Conservation (phyloP, 2,888 invertebrate species). For the Arrhopalites spinosus region DNA sequence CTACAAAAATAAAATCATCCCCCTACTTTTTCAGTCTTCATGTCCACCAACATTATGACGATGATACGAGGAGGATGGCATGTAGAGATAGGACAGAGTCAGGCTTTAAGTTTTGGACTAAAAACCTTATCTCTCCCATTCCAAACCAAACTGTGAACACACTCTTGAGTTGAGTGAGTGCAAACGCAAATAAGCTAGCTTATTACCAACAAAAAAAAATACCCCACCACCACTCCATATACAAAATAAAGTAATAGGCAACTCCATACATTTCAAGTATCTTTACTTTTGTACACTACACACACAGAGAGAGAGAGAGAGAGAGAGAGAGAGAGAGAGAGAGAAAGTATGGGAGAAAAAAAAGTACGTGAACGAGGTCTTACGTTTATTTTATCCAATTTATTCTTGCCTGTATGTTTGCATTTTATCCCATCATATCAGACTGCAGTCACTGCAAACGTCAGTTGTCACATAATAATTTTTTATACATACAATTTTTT, state of each 20-base stretch:
- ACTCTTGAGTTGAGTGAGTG: not conserved
- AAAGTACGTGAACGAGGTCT: conserved; percentile 14
- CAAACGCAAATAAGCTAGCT: conserved; percentile 21
- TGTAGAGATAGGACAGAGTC: no score
- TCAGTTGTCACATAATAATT: conserved; percentile 23
- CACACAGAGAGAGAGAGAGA: not conserved
- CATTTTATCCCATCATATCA: conserved; percentile 10
- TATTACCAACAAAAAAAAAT: not conserved
- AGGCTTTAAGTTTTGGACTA: not conserved
- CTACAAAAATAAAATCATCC: not conserved
- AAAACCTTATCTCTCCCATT: not conserved
- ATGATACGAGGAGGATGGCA: no score
- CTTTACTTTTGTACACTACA: not conserved
- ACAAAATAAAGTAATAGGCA: not conserved
- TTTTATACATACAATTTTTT: not conserved
- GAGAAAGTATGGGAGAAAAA: not conserved
- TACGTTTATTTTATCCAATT: conserved; percentile 30
- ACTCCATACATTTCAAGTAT: no score
- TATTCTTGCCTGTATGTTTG: conserved; percentile 20
- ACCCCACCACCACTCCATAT: not conserved
- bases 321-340: not conserved
- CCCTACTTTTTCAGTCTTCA: no score
- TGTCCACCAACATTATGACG: no score
- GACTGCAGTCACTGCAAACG: conserved; percentile 5
- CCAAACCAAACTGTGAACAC: not conserved